These are phyloP conservation scores for Orthochromis malagaraziensis DNA, from an alignment of 2,113 vertebrate genomes.

Conservation along the genomic window DNA sequence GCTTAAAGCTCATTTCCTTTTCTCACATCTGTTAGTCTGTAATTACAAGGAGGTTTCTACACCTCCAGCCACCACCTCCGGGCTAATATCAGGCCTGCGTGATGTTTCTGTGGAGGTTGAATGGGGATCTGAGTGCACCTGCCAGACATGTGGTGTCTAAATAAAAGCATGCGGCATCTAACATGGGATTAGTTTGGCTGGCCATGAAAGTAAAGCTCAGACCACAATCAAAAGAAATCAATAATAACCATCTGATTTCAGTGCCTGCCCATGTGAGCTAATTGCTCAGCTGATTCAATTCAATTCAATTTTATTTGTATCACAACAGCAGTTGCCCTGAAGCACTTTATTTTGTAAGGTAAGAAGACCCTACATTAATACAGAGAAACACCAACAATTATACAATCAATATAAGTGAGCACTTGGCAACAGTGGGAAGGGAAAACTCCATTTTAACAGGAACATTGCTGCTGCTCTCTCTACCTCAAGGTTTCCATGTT, in stretches of 20 bases:
- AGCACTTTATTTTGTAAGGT: neutral
- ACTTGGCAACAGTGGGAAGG: neutral
- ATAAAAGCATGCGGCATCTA: neutral
- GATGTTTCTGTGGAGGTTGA: neutral
- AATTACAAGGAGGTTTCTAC: neutral
- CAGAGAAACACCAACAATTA: neutral
- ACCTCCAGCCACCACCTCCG: neutral
- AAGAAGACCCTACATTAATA: neutral
- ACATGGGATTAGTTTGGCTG: neutral
- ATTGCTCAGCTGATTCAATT: neutral
- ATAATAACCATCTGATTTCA: neutral
- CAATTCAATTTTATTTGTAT: neutral
- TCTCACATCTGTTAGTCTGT: neutral
- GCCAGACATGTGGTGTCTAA: neutral
- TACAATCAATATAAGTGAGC: neutral
- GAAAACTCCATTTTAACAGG: neutral
- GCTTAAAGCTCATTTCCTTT: neutral
- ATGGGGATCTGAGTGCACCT: neutral
- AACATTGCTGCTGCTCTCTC: neutral
- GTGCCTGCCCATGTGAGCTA: neutral
- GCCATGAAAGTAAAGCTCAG: neutral
- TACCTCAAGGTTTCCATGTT: neutral
- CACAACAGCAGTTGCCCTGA: neutral
- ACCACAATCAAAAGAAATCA: neutral
- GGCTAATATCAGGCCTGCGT: neutral